Evolutionary conservation across 2,888 invertebrate genomes (phyloP).

Genomic region (Acheta domesticus): DNA sequence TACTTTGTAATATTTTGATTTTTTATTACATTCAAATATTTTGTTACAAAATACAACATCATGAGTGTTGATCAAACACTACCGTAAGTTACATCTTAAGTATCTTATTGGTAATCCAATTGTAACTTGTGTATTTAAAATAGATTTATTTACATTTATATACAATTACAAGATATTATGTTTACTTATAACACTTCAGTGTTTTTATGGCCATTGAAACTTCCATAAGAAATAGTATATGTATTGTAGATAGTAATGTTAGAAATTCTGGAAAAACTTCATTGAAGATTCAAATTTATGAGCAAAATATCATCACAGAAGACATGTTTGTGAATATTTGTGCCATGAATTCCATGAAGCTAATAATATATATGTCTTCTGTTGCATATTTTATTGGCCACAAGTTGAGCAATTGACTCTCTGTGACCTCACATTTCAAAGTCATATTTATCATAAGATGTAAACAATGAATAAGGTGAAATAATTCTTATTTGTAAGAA

Average conservation of each 20-base stretch:
- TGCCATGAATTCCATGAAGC: no score
- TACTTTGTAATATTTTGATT: neutral
- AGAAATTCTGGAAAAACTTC: neutral
- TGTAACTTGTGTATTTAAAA: neutral
- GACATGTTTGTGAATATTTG: no score
- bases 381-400: no score
- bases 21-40: slow-evolving; percentile 10
- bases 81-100: neutral
- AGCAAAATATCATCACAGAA: neutral
- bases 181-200: neutral
- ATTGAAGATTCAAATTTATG: neutral
- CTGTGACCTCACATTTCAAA: no score
- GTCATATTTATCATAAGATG: no score
- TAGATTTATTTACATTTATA: slow-evolving; percentile 7
- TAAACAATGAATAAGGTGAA: no score
- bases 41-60: neutral
- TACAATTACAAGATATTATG: neutral
- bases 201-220: neutral
- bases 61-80: neutral
- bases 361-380: no score
- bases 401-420: no score
- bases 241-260: neutral
- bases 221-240: neutral
- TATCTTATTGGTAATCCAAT: neutral
- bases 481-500: no score